Percentiles rank a stretch among this genome's conserved stretches.
These are phyloP conservation scores for Polyommatus iphigenia DNA, from an alignment of 2,888 invertebrate genomes.

Conservation along the genomic window DNA sequence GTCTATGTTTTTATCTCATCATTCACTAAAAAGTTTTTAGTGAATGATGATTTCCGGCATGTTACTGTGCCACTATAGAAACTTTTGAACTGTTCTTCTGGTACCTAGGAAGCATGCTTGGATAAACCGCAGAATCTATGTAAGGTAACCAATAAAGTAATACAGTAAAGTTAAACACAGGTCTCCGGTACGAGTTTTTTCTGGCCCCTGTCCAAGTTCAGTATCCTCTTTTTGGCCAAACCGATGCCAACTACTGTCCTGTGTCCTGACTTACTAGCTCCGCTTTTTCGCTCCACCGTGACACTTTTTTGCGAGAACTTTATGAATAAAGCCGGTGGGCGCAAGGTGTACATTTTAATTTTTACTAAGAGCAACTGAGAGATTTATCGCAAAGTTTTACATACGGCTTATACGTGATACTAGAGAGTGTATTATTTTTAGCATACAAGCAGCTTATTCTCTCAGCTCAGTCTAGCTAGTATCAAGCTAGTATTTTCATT, in stretches of 20 bases:
- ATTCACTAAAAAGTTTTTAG: neutral
- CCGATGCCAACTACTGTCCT: slow-evolving; percentile 39
- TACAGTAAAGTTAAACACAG: slow-evolving; percentile 6
- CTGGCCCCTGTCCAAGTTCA: slow-evolving; percentile 38
- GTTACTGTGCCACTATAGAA: neutral
- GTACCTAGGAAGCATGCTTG: neutral
- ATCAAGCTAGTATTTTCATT: too few species aligned
- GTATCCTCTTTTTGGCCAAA: slow-evolving; percentile 37
- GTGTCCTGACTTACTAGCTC: slow-evolving; percentile 37
- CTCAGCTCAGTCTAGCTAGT: too few species aligned
- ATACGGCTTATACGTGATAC: neutral
- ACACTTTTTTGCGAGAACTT: slow-evolving; percentile 35
- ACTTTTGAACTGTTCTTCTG: neutral
- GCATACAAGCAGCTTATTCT: neutral
- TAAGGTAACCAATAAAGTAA: neutral
- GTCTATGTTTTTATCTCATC: neutral
- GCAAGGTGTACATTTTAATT: slow-evolving; percentile 23
- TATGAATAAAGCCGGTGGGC: slow-evolving; percentile 24
- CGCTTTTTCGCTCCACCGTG: slow-evolving; percentile 32
- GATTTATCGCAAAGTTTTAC: slow-evolving; percentile 13
- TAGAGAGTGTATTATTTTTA: neutral
- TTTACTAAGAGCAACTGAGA: slow-evolving; percentile 24
- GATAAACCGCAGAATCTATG: neutral
- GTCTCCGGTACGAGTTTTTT: slow-evolving; percentile 28
- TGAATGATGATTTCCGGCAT: too few species aligned